These are phyloP conservation scores for Phorcus lineatus DNA, from an alignment of 2,888 invertebrate genomes.

Conservation along the genomic window DNA sequence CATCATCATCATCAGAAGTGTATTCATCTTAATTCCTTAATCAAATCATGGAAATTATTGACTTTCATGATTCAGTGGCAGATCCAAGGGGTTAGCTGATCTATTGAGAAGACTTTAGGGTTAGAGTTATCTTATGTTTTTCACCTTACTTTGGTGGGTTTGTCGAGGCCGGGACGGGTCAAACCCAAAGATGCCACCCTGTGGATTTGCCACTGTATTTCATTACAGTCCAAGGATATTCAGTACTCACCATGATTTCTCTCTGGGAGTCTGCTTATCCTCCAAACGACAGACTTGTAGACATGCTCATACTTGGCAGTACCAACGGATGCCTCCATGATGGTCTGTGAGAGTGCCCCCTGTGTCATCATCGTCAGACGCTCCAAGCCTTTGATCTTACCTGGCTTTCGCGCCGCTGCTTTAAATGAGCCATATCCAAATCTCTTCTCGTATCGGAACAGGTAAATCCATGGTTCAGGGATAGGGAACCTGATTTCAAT, in stretches of 20 bases:
- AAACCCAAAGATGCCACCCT: too few species aligned
- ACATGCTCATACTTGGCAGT: conserved; percentile 99
- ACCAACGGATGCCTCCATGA: conserved; percentile 84
- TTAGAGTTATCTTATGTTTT: too few species aligned
- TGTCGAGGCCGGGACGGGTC: too few species aligned
- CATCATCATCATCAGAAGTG: too few species aligned
- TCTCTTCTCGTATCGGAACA: conserved; percentile 98
- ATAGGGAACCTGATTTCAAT: conserved; percentile 94
- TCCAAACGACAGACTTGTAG: conserved; percentile 97
- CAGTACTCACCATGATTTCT: conserved; percentile 92
- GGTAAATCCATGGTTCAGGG: conserved; percentile 99
- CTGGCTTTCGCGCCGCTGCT: conserved; percentile 83
- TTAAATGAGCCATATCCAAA: conserved; percentile 98
- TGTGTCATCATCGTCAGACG: conserved; percentile 75
- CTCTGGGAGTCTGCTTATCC: conserved; percentile 97
- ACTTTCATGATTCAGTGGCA: too few species aligned
- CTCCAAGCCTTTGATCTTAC: conserved; percentile 78
- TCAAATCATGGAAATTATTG: too few species aligned
- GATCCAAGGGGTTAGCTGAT: too few species aligned
- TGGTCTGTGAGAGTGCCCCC: conserved; percentile 68
- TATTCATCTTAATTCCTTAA: too few species aligned
- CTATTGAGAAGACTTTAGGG: too few species aligned
- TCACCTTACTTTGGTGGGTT: too few species aligned
- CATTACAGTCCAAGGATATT: neutral
- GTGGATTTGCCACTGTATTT: neutral